Base-by-base conservation (phyloP, 1,140 invertebrate genomes). In the Dendroctonus valens region DNA sequence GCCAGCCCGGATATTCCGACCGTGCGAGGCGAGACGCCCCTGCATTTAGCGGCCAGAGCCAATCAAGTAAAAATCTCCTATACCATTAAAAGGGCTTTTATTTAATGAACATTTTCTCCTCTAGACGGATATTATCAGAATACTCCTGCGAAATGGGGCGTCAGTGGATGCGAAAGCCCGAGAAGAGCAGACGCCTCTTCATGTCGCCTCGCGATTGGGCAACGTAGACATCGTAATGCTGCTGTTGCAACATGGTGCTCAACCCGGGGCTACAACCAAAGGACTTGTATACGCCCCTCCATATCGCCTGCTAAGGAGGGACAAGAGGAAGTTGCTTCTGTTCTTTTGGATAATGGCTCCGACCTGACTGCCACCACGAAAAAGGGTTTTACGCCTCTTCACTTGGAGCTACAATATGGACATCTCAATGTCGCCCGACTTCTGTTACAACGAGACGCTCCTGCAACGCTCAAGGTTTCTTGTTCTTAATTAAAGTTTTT, bases 221-320 rank as follows among this genome's bases (percentile, higher is more conserved):
- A 96, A 97, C 80, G 90, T 90, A 26, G 95, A 98, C 77, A 96
- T 97, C 77, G 93, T 95, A 39, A 90, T 93, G 81, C 79, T 97
- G 41, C 81, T 98, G 59, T 77, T 97, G 9, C 93, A 97, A 80
- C 93, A 96, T 78, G 93, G 94, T 62, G 94, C 94, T 11, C 83
- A 87, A 49, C 87, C 94, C 5, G 90, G 96, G 74, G 89, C 92
- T 4, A 87, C 87, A 44, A 97, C 95, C 3, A 94, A 94, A 77
- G n/a, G 95, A 99, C 82, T 84, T 91, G 48, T 99, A 99, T 79
- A 99, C 96, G 11, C 92, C 97, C 6, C 83, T 99, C 38, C 97
- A 99, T 79, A 97, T 99, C 75, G 96, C 97, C 42, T n/a, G 93
- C 96, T 67, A 99, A 99, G 80, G 97, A 98, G 81, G 95, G 93